Base-by-base conservation (phyloP, 2,888 invertebrate genomes). In the Parasteatoda lunata region DNA sequence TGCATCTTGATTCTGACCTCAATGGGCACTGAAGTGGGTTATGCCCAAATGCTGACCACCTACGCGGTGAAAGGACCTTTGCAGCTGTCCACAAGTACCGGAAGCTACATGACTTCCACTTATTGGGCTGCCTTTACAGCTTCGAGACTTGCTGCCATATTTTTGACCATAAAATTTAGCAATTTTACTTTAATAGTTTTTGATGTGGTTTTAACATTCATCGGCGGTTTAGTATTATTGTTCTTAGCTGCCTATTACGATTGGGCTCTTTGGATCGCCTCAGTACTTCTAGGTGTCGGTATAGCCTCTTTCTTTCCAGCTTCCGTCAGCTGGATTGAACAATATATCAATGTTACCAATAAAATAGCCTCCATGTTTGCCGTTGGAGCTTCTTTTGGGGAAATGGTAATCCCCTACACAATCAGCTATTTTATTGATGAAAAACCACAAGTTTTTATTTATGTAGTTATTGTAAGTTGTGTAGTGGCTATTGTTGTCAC, bases 221-320 rank as follows among this genome's bases (percentile, higher is more conserved):
- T 91, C 0, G 92, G 91, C 7, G 90, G 92, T 0, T 82, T 91
- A 4, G 89, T 92, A 9, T 89, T 92, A 8, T 86, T 90, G 8
- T 90, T 92, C 73, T 90, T 90, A 47, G 90, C 91, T 4, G 88
- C 90, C 8, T 84, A 89, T 9, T 83, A 89, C 5, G 90, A 91
- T 52, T 89, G 90, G 47, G 88, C 91, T 30, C 84, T 93, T 66
- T 92, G 92, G 92, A 84, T 91, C 11, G 92, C 92, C 9, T 91
- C 92, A 3, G 90, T 91, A 5, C 87, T 91, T 4, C 89, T 93
- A 11, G 93, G 92, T 5, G 89, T 92, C 3, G 93, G 93, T 30
- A 91, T 93, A 90, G 92, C 93, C 0, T 92, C 93, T 7, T 91
- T 92, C 7, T 92, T 93, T 86, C 93, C 93, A 6, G 91, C 92